Evolutionary conservation across 2,797 vertebrate genomes (phyloP).

Genomic region (Tiaroga cobitis): DNA sequence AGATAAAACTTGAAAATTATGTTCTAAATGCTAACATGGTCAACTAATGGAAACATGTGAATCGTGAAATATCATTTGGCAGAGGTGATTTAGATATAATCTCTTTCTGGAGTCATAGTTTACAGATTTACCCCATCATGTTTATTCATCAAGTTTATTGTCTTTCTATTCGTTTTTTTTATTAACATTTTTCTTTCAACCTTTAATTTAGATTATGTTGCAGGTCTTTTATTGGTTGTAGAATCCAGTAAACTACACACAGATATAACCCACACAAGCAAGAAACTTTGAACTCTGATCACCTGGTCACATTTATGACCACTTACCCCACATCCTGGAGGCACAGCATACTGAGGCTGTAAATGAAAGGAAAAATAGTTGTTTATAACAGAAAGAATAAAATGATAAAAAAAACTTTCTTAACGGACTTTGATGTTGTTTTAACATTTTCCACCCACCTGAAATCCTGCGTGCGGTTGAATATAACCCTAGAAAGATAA

Average conservation of each 20-base stretch:
- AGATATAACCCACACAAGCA: background rate
- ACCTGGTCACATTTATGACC: background rate
- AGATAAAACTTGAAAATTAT: background rate
- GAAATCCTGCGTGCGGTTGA: constrained; percentile 48
- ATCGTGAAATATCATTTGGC: background rate
- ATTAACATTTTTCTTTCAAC: background rate
- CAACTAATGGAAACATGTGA: background rate
- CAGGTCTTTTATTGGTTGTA: background rate
- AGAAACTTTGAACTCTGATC: background rate
- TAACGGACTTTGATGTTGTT: background rate
- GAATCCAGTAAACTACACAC: background rate
- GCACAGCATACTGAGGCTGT: constrained; percentile 43
- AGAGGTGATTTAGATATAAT: background rate
- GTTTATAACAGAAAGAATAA: background rate
- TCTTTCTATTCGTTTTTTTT: background rate
- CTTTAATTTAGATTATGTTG: background rate
- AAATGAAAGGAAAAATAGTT: background rate
- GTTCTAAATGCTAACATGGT: background rate
- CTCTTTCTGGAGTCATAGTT: background rate
- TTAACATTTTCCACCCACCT: constrained; percentile 10
- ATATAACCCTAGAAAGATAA: constrained; percentile 26
- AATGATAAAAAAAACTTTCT: background rate
- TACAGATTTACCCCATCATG: background rate
- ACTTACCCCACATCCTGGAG: constrained; percentile 49
- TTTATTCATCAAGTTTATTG: background rate